A percentile compares a stretch with the other conserved stretches of the same genome.
These are phyloP conservation scores for Mechanitis messenoides DNA, from an alignment of 2,888 invertebrate genomes.

Conservation along the genomic window DNA sequence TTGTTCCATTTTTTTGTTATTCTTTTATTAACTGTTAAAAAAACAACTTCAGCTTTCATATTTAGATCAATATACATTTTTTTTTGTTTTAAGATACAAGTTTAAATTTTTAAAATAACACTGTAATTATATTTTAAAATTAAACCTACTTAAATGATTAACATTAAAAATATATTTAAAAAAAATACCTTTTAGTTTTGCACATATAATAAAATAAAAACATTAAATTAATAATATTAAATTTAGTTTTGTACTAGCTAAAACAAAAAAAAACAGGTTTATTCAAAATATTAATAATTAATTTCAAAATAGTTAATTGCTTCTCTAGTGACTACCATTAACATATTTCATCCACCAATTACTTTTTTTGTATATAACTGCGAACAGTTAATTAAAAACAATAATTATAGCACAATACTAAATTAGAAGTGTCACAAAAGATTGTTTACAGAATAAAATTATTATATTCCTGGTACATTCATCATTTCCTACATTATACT, in stretches of 20 bases:
- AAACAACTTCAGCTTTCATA: too few species aligned
- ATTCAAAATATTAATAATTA: neutral
- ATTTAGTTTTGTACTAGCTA: too few species aligned
- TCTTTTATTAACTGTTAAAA: conserved; percentile 5
- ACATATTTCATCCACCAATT: neutral
- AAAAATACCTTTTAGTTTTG: too few species aligned
- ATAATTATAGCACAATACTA: conserved; percentile 13
- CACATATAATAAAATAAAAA: too few species aligned
- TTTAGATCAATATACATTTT: too few species aligned
- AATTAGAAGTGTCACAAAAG: conserved; percentile 26
- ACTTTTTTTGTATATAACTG: conserved; percentile 7
- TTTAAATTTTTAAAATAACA: too few species aligned
- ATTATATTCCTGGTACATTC: conserved; percentile 35
- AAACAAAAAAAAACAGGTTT: too few species aligned
- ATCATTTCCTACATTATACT: conserved; percentile 46
- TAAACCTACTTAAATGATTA: too few species aligned
- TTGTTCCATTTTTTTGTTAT: conserved; percentile 37
- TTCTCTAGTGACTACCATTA: neutral
- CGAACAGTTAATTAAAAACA: conserved; percentile 19
- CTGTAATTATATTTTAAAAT: too few species aligned
- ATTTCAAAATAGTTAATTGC: neutral
- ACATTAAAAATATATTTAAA: neutral
- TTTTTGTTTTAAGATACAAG: too few species aligned
- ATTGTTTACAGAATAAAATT: conserved; percentile 26
- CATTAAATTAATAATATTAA: too few species aligned